Evolutionary conservation across 2,888 invertebrate genomes (phyloP).

Genomic region (Megalurothrips usitatus): DNA sequence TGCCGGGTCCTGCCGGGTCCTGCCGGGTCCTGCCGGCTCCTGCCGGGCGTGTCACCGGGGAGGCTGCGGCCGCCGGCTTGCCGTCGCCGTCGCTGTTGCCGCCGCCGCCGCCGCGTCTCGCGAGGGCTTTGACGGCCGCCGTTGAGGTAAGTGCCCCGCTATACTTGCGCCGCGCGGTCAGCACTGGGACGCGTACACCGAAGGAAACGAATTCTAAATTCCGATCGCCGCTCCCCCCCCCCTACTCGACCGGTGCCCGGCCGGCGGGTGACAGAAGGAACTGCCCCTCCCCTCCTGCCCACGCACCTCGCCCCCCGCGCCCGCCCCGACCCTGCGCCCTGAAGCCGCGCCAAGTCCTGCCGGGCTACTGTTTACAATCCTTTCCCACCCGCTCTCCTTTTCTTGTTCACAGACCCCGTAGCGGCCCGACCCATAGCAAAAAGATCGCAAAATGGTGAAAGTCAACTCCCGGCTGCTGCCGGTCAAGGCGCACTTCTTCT

Average conservation of each 20-base stretch:
- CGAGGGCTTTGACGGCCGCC: background rate
- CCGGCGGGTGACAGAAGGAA: background rate
- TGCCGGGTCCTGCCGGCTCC: no score
- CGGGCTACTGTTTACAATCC: background rate
- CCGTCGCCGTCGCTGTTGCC: no score
- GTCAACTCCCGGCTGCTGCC: slow-evolving; percentile 68
- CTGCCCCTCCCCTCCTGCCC: background rate
- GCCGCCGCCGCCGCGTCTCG: no score
- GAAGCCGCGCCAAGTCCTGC: background rate
- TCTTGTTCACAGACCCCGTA: background rate
- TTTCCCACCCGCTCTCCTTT: background rate
- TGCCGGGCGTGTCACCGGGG: no score
- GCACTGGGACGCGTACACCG: background rate
- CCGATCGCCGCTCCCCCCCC: background rate
- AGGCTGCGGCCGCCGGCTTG: no score
- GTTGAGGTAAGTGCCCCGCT: background rate
- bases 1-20: no score
- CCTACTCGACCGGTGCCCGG: background rate
- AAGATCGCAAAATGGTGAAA: slow-evolving; percentile 44
- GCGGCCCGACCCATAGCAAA: background rate
- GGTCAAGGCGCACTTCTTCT: slow-evolving; percentile 81
- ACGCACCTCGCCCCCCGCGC: background rate
- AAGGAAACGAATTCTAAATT: background rate
- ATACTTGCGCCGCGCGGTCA: background rate
- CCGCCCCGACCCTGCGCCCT: background rate